Evolutionary conservation across 2,113 vertebrate genomes (phyloP).

Genomic region (Leptosomus discolor): DNA sequence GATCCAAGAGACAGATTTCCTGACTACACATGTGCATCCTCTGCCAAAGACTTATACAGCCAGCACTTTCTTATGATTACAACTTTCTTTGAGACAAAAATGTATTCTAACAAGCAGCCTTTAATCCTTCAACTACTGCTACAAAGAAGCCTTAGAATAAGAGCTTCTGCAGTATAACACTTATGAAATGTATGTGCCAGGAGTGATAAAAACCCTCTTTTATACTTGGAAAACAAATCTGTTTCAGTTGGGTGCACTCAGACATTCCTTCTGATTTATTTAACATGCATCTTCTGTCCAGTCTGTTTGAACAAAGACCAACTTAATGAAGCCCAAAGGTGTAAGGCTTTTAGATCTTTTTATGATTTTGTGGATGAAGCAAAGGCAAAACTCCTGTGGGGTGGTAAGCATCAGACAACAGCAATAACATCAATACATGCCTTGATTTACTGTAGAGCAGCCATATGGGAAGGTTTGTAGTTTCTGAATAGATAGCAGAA

Average conservation of each 20-base stretch:
- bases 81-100: background rate
- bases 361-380: background rate
- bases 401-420: background rate
- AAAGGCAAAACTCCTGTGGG: background rate
- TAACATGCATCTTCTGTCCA: background rate
- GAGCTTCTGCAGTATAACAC: background rate
- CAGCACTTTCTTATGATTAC: background rate
- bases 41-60: background rate
- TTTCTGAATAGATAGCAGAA: background rate
- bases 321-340: background rate
- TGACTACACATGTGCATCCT: background rate
- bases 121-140: background rate
- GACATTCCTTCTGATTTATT: background rate
- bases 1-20: background rate
- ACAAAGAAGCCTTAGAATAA: background rate
- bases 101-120: background rate
- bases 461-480: background rate
- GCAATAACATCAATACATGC: background rate
- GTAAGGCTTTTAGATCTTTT: background rate
- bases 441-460: background rate
- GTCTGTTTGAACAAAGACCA: background rate
- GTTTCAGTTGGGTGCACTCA: background rate
- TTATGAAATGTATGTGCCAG: background rate
- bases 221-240: conserved; percentile 8
- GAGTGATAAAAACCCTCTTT: background rate